phyloP scores from a whole-genome alignment of 1,140 invertebrate genomes.

The Drosophila littoralis region DNA sequence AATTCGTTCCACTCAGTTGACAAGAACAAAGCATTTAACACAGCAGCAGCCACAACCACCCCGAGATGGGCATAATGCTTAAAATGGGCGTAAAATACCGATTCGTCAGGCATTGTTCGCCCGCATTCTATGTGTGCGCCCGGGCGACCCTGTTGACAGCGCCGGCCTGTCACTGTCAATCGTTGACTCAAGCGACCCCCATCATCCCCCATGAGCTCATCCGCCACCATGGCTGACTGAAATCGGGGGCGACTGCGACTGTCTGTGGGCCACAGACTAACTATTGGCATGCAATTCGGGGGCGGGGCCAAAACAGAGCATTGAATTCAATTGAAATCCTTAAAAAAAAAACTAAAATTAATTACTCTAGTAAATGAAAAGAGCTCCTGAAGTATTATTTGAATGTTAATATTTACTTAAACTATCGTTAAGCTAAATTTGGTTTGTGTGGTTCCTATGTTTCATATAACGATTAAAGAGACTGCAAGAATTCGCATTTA shows the following conservation, averaged over 20 bases:
- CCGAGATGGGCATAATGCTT: conserved; percentile 14
- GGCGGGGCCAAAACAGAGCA: not conserved
- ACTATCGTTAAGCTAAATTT: no score
- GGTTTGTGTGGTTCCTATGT: no score
- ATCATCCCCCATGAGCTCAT: conserved; percentile 2
- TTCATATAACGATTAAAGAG: no score
- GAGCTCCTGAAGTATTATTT: no score
- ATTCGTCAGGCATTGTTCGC: conserved; percentile 82
- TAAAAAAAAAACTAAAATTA: no score
- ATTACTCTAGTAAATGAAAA: no score
- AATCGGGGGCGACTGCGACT: conserved; percentile 15
- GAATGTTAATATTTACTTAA: no score
- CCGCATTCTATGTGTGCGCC: conserved; percentile 24
- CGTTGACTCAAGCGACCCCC: conserved; percentile 27
- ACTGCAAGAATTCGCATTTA: no score
- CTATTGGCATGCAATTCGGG: conserved; percentile 46
- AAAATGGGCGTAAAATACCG: conserved; percentile 80
- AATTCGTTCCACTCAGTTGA: conserved; percentile 82
- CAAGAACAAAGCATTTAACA: conserved; percentile 67
- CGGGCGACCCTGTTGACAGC: conserved; percentile 59
- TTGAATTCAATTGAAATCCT: no score
- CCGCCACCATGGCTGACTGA: not conserved
- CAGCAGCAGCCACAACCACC: conserved; percentile 50
- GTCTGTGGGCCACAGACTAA: conserved; percentile 45
- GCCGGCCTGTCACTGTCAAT: conserved; percentile 39